Conservation (phyloP, 2,113 vertebrate genomes). For the Trogon melanurus region DNA sequence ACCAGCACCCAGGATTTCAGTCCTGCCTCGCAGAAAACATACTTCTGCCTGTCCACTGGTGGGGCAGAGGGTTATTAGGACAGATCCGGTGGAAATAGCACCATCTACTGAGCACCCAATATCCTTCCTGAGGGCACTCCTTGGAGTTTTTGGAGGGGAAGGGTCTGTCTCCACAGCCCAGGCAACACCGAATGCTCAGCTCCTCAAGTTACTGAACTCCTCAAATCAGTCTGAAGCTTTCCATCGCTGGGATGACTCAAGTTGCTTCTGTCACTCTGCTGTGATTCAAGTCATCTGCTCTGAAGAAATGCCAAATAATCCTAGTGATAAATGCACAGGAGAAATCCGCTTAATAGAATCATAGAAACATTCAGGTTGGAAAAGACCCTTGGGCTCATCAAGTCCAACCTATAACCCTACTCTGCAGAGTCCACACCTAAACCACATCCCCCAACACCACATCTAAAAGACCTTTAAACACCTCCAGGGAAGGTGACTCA, state of each 20-base stretch:
- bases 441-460: no score
- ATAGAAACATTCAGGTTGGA: no score
- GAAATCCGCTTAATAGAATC: background rate
- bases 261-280: background rate
- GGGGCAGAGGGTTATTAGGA: background rate
- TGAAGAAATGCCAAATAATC: background rate
- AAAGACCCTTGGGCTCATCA: no score
- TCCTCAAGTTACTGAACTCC: background rate
- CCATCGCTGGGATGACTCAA: background rate
- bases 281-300: background rate
- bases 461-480: no score
- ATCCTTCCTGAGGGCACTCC: background rate
- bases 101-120: constrained; percentile 12
- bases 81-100: constrained; percentile 16
- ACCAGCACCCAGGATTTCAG: background rate
- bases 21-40: background rate
- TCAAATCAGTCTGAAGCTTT: background rate
- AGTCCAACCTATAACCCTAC: no score
- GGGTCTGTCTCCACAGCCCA: background rate
- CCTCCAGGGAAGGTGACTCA: no score
- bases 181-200: background rate
- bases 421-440: no score
- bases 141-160: background rate
- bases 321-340: background rate
- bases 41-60: background rate